Evolutionary conservation across 1,140 invertebrate genomes (phyloP), one percentile per base, ranked within the genome.

Genomic region (Laodelphax striatellus): DNA sequence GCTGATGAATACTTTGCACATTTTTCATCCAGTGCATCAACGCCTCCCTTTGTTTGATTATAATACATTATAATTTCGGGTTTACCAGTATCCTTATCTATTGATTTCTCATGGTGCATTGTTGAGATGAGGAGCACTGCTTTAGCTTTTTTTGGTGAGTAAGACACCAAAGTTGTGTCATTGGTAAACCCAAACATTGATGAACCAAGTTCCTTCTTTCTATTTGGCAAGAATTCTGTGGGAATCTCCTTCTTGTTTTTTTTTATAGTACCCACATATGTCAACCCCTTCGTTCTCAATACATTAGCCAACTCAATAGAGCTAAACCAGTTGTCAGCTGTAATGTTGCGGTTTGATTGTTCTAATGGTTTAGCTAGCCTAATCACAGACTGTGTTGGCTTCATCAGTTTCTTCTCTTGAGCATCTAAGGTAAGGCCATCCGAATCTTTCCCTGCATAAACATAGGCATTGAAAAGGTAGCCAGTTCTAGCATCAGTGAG

Each of bases 21-120:
- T 52, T 42, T 58, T 57, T 75, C 65, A 62, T 78, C 73, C 19
- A 77, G 58, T 6, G 63, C 69, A 61, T 77, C 75, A 3, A 77
- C 74, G 17, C 69, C 73, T 41, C 70, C 70, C 69, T 78, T 79
- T 5, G 70, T 72, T 28, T 60, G 55, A 64, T 78, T 73, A 46
- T 75, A 73, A 60, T 60, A 65, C 10, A 50, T 44, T n/a, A 71
- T 67, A 43, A 72, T 69, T 34, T 74, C 68, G 21, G 70, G 70
- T 55, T 70, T 67, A 31, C 60, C 54, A 16, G 67, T 64, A 24
- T 52, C 22, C 16, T 58, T 16, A 55, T 70, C 65, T 59, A 61
- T 64, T 8, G 17, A 17, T 52, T 52, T 19, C 22, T 52, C 60
- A 60, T 66, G 60, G 46, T 68, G 64, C 52, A 64, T 67, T 14